These are phyloP conservation scores for Venusia cambrica DNA, from an alignment of 2,888 invertebrate genomes.

Conservation along the genomic window DNA sequence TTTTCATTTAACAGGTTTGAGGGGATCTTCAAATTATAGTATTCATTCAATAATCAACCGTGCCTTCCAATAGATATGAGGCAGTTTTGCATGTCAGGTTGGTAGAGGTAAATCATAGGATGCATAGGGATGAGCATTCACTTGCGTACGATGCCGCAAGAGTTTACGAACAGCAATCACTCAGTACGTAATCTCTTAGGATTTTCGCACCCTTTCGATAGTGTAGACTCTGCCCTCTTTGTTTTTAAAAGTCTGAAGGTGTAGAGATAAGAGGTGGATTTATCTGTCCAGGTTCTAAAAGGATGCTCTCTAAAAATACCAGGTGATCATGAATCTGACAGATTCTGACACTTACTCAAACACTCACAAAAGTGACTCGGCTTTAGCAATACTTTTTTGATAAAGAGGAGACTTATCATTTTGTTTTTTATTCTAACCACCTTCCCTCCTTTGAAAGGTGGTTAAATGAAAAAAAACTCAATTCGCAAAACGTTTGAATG, in stretches of 20 bases:
- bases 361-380: no score
- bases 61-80: constrained; percentile 23
- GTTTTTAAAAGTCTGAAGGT: constrained; percentile 63
- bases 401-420: no score
- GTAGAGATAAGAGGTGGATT: constrained; percentile 52
- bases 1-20: constrained; percentile 3
- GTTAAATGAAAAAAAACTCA: no score
- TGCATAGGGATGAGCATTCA: constrained; percentile 63
- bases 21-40: neutral
- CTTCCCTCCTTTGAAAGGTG: no score
- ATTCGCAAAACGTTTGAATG: no score
- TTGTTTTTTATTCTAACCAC: no score
- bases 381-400: no score
- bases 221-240: constrained; percentile 53
- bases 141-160: constrained; percentile 55
- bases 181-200: constrained; percentile 77
- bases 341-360: no score
- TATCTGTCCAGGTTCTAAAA: constrained; percentile 5
- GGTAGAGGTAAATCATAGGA: constrained; percentile 58
- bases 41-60: constrained; percentile 35
- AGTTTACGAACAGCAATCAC: constrained; percentile 76
- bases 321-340: no score
- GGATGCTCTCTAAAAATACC: no score
- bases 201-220: constrained; percentile 59
- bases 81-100: constrained; percentile 25